Evolutionary conservation across 1,140 invertebrate genomes (phyloP).

Genomic region (Galleria mellonella): DNA sequence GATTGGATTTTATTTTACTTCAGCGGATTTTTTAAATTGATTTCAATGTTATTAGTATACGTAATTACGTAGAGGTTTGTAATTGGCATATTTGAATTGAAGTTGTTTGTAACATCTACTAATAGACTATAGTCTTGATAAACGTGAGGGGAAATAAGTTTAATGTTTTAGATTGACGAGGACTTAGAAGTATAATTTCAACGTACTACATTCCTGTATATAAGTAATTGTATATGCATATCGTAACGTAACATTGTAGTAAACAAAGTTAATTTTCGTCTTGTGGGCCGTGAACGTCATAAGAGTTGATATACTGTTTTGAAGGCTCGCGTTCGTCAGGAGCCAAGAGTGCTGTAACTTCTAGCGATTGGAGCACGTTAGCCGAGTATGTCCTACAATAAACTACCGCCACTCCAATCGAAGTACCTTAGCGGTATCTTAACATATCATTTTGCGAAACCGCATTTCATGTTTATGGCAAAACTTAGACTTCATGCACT

Average conservation of each 20-base stretch:
- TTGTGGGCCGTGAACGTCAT: constrained; percentile 45
- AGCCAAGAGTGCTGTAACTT: too few species aligned
- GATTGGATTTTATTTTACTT: constrained; percentile 19
- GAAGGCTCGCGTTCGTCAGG: neutral
- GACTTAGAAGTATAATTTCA: too few species aligned
- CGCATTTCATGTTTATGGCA: constrained; percentile 68
- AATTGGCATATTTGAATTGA: too few species aligned
- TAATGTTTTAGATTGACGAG: too few species aligned
- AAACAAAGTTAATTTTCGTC: constrained; percentile 63
- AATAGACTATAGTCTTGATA: too few species aligned
- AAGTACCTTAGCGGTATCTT: constrained; percentile 31
- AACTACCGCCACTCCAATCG: neutral
- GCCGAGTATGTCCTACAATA: too few species aligned
- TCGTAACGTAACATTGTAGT: constrained; percentile 40
- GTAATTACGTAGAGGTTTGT: too few species aligned
- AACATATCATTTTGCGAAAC: constrained; percentile 62
- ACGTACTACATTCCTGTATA: too few species aligned
- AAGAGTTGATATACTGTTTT: constrained; percentile 29
- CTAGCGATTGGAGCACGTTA: too few species aligned
- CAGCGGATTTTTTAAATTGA: constrained; percentile 9
- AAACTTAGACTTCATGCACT: constrained; percentile 68
- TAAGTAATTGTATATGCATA: constrained; percentile 7
- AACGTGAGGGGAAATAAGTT: too few species aligned
- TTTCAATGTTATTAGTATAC: constrained; percentile 10
- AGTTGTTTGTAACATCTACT: too few species aligned